Evolutionary conservation across 2,113 vertebrate genomes (phyloP).

Genomic region (Onychostruthus taczanowskii): DNA sequence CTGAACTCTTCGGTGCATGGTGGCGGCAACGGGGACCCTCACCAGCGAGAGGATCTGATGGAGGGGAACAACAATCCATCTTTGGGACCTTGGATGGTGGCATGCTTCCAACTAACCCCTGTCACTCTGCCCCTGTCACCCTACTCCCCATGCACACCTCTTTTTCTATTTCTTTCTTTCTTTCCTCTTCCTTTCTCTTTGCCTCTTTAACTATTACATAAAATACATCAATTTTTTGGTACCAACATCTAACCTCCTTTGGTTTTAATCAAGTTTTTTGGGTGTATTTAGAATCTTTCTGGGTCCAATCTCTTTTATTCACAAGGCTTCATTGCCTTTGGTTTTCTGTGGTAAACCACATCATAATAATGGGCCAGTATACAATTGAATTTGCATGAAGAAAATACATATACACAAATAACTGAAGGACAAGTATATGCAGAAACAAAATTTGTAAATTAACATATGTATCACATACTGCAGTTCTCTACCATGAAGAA

Average conservation of each 20-base stretch:
- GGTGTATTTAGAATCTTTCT: rapidly evolving
- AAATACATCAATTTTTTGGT: neutral
- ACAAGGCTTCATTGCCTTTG: neutral
- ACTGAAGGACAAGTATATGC: neutral
- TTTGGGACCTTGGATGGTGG: no score
- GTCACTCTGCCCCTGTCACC: no score
- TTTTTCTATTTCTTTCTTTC: neutral
- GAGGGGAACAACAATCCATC: rapidly evolving
- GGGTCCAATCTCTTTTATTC: neutral
- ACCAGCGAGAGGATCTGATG: neutral
- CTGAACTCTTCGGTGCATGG: rapidly evolving
- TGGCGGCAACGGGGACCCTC: rapidly evolving
- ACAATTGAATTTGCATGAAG: neutral
- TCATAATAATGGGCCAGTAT: neutral
- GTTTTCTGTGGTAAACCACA: neutral
- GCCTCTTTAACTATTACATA: neutral
- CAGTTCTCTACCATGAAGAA: neutral
- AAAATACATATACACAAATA: neutral
- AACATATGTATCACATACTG: neutral
- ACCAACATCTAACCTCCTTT: neutral
- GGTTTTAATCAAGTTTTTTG: neutral
- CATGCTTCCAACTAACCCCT: neutral
- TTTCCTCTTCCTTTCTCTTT: neutral
- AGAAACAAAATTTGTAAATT: neutral
- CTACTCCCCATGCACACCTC: rapidly evolving